Evolutionary conservation across 1,140 invertebrate genomes (phyloP).

Genomic region (Hyles euphorbiae): DNA sequence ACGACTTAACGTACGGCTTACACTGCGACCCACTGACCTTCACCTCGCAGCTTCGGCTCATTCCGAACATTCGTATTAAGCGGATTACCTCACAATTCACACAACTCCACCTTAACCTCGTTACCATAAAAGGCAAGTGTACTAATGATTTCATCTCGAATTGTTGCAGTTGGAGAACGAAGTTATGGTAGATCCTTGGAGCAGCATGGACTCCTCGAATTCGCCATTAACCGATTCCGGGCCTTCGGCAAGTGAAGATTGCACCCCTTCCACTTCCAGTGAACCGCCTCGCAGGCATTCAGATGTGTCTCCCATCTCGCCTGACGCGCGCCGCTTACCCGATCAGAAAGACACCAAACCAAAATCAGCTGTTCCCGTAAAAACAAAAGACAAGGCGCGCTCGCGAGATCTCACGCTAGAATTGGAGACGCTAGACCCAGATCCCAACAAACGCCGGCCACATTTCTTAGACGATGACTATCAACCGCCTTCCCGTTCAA

Average conservation of each 20-base stretch:
- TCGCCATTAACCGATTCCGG: slow-evolving; percentile 70
- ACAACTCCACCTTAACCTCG: slow-evolving; percentile 30
- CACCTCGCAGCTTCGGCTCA: slow-evolving; percentile 29
- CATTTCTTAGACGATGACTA: slow-evolving; percentile 79
- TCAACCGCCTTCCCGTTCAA: slow-evolving; percentile 72
- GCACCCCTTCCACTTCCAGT: slow-evolving; percentile 64
- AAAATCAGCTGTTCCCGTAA: slow-evolving; percentile 30
- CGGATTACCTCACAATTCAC: slow-evolving; percentile 31
- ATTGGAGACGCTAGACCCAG: slow-evolving; percentile 52
- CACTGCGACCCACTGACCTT: slow-evolving; percentile 35
- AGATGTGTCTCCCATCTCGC: slow-evolving; percentile 38
- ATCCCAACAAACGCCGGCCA: slow-evolving; percentile 63
- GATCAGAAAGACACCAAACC: slow-evolving; percentile 51
- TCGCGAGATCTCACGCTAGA: slow-evolving; percentile 59
- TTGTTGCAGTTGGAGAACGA: slow-evolving; percentile 76
- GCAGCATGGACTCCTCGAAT: slow-evolving; percentile 74
- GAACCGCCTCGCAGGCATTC: slow-evolving; percentile 43
- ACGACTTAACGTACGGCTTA: slow-evolving; percentile 14
- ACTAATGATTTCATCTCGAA: slow-evolving; percentile 2
- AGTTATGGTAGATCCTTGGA: slow-evolving; percentile 74
- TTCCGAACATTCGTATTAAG: slow-evolving; percentile 39
- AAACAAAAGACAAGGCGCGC: slow-evolving; percentile 56
- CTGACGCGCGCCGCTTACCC: slow-evolving; percentile 46
- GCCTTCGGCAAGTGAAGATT: slow-evolving; percentile 69
- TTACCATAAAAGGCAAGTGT: slow-evolving; percentile 20